A percentile compares a stretch with the other conserved stretches of the same genome.
Evolutionary conservation across 2,113 vertebrate genomes (phyloP).

Genomic region (Oceanites oceanicus): DNA sequence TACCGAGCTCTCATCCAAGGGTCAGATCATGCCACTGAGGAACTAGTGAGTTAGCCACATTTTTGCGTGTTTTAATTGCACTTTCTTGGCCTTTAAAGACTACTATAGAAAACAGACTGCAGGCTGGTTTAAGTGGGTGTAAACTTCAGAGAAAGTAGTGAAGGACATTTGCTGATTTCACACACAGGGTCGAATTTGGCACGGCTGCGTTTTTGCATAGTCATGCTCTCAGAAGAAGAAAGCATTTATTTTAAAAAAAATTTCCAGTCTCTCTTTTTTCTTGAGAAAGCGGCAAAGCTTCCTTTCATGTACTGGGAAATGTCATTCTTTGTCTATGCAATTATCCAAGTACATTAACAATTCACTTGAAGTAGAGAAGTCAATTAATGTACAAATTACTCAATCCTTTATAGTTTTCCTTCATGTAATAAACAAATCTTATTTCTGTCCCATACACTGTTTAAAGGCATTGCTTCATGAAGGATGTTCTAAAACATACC

Average conservation of each 20-base stretch:
- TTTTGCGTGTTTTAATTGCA: not conserved
- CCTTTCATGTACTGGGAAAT: not conserved
- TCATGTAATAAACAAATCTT: not conserved
- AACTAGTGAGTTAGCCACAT: not conserved
- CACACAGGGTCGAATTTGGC: not conserved
- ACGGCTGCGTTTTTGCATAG: not conserved
- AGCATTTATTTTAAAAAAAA: not conserved
- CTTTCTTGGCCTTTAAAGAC: not conserved
- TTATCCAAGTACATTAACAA: not conserved
- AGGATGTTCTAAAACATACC: not conserved
- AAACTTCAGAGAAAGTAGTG: not conserved
- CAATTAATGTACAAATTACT: not conserved
- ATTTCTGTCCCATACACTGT: not conserved
- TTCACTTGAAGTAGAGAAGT: not conserved
- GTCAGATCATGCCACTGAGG: not conserved
- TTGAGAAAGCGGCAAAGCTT: not conserved
- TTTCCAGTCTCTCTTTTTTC: not conserved
- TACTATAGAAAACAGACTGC: not conserved
- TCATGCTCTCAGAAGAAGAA: slow-evolving; percentile 8
- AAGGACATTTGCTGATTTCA: not conserved
- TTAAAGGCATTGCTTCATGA: not conserved
- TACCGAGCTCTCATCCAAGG: not conserved
- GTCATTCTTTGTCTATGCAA: not conserved
- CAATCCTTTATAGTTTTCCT: not conserved
- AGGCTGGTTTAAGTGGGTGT: not conserved